Evolutionary conservation across 1,140 invertebrate species (phyloP).

Genomic region (Eriosoma lanigerum): DNA sequence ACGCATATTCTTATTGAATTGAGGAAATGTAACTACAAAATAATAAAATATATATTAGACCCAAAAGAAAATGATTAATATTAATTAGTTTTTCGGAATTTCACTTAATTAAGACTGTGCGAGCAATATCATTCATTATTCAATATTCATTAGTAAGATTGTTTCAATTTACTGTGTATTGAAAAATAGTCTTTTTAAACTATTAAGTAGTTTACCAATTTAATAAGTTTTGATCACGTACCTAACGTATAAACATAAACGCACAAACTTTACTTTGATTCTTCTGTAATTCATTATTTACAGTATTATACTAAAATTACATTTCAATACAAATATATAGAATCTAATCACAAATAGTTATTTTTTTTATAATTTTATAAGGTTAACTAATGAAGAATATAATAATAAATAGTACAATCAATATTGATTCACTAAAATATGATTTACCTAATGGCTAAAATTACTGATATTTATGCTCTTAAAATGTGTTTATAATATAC

Average conservation of each 20-base stretch:
- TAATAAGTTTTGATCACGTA: constrained; percentile 28
- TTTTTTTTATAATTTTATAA: no score
- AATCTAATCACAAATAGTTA: no score
- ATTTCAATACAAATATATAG: no score
- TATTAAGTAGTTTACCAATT: neutral
- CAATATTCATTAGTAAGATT: neutral
- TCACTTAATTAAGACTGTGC: neutral
- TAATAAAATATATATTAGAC: neutral
- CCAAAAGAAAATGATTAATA: neutral
- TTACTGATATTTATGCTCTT: no score
- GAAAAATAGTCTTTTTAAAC: neutral
- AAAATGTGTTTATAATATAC: no score
- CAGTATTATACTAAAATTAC: no score
- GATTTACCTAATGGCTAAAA: no score
- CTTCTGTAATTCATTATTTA: no score
- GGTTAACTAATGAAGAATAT: no score
- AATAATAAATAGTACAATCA: no score
- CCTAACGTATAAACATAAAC: constrained; percentile 2
- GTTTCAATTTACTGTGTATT: neutral
- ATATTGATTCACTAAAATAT: no score
- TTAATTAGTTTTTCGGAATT: neutral
- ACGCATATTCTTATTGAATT: constrained; percentile 27
- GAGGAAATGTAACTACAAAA: constrained; percentile 45
- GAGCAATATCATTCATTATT: no score
- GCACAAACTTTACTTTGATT: constrained; percentile 12